A percentile compares a stretch with the other conserved stretches of the same genome.
These are phyloP conservation scores for Orchestes rusci DNA, from an alignment of 2,888 invertebrate species.

Conservation along the genomic window DNA sequence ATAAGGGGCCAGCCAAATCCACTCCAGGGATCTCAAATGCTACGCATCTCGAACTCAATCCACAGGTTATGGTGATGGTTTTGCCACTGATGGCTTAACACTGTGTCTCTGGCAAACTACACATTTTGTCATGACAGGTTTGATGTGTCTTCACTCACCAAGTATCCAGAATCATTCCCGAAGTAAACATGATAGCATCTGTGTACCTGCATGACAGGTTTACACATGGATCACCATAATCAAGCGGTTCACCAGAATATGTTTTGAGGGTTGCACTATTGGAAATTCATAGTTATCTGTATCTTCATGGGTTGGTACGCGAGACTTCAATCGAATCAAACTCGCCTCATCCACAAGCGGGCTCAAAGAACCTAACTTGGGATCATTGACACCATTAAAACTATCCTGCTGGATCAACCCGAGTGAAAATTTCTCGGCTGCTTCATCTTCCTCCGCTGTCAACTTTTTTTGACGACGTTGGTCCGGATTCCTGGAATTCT, in stretches of 20 bases:
- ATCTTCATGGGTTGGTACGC: conserved; percentile 5
- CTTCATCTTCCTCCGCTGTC: neutral
- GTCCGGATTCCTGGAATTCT: neutral
- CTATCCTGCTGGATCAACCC: conserved; percentile 1
- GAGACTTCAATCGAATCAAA: conserved; percentile 10
- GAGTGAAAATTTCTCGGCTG: conserved; percentile 1
- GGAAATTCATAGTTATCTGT: conserved; percentile 18
- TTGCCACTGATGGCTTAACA: too few species aligned
- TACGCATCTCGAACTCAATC: too few species aligned
- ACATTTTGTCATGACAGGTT: conserved; percentile 24
- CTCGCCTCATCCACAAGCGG: too few species aligned
- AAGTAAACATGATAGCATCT: conserved; percentile 24
- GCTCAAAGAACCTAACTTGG: too few species aligned
- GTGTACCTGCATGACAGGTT: conserved; percentile 23
- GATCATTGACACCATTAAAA: too few species aligned
- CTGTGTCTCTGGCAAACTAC: too few species aligned
- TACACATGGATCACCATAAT: conserved; percentile 18
- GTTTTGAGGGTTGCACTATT: conserved; percentile 19
- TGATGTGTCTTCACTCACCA: conserved; percentile 23
- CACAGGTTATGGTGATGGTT: too few species aligned
- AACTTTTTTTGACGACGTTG: too few species aligned
- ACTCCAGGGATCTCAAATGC: too few species aligned
- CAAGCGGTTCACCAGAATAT: conserved; percentile 14
- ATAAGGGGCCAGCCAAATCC: too few species aligned
- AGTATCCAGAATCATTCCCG: too few species aligned